Base-by-base conservation (phyloP, 2,797 vertebrate genomes). In the Bufotes viridis region DNA sequence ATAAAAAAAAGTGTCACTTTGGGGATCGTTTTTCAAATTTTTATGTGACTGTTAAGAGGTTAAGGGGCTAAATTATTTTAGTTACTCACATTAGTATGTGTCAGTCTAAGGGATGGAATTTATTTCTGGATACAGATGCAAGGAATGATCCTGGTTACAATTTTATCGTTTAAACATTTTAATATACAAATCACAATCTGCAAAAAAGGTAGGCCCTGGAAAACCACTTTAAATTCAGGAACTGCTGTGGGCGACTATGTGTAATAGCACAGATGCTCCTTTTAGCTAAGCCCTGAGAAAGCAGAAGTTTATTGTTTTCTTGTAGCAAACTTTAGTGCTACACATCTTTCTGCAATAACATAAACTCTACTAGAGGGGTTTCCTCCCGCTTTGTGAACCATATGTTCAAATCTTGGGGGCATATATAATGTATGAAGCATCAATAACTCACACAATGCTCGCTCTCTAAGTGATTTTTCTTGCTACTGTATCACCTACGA, bases 321-420 rank as follows among this genome's bases (percentile, higher is more conserved):
- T 57, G 11, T 55, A 53, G 20, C 34, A 69, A 13, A 74, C 13
- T 61, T 55, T 75, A 81, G 13, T n/a, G 7, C n/a, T 57, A 10
- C 51, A 22, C 20, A 57, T 74, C 57, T 9, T 26, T 76, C 57
- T 76, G 51, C 69, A 57, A 51, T 26, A 81, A 72, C 57, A 81
- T 11, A 81, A 24, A 65, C 20, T 12, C 7, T 61, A 11, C 67
- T 24, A 53, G 34, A 63, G 86, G 78, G 69, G 13, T 78, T 42
- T 55, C 69, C 65, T 74, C 53, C 3, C 20, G 20, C 17, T 17
- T 49, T 55, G 49, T 17, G 60, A 82, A 82, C 51, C 86, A 87
- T 72, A 78, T 82, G 80, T 29, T 87, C 58, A 53, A 51, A 20
- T 82, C 69, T 84, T 34, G 51, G 13, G 63, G 65, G 53, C 51